phyloP scores from a whole-genome alignment of 1,140 invertebrate genomes.

The Drosophila trapezifrons region DNA sequence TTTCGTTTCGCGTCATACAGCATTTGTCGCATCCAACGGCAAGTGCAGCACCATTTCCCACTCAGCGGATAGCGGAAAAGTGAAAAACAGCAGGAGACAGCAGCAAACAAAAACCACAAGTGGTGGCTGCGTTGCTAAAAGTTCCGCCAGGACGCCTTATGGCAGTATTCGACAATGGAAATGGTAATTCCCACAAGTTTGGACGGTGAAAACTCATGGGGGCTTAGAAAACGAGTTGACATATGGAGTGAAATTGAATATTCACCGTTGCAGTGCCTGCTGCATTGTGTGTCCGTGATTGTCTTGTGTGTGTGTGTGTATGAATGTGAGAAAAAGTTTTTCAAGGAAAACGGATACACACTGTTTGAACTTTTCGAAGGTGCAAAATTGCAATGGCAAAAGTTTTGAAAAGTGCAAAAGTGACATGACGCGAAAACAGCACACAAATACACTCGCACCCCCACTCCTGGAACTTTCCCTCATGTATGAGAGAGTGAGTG shows the following conservation, averaged over 20 bases:
- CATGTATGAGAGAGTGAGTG: background rate
- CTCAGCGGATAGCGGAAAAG: slow-evolving; percentile 18
- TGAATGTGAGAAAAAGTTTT: slow-evolving; percentile 65
- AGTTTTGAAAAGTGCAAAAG: slow-evolving; percentile 40
- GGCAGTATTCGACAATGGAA: slow-evolving; percentile 8
- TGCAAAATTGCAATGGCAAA: slow-evolving; percentile 63
- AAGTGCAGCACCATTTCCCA: slow-evolving; percentile 29
- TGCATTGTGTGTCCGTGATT: slow-evolving; percentile 48
- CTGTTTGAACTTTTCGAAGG: slow-evolving; percentile 71
- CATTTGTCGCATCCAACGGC: slow-evolving; percentile 50
- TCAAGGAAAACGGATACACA: slow-evolving; percentile 82
- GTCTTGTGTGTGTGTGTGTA: slow-evolving; percentile 25
- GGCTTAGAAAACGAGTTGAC: slow-evolving; percentile 19
- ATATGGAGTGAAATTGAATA: slow-evolving; percentile 58
- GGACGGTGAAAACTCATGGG: background rate
- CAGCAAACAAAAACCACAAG: slow-evolving; percentile 32
- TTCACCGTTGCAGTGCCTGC: slow-evolving; percentile 51
- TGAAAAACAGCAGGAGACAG: slow-evolving; percentile 12
- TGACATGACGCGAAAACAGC: slow-evolving; percentile 39
- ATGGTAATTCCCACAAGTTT: slow-evolving; percentile 33
- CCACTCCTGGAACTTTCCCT: background rate
- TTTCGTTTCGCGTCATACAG: slow-evolving; percentile 43
- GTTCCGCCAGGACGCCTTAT: slow-evolving; percentile 1
- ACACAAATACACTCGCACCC: slow-evolving; percentile 1
- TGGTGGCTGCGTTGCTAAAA: slow-evolving; percentile 20